Conservation (phyloP, 1,140 invertebrate genomes). For the Aphelinus certus region DNA sequence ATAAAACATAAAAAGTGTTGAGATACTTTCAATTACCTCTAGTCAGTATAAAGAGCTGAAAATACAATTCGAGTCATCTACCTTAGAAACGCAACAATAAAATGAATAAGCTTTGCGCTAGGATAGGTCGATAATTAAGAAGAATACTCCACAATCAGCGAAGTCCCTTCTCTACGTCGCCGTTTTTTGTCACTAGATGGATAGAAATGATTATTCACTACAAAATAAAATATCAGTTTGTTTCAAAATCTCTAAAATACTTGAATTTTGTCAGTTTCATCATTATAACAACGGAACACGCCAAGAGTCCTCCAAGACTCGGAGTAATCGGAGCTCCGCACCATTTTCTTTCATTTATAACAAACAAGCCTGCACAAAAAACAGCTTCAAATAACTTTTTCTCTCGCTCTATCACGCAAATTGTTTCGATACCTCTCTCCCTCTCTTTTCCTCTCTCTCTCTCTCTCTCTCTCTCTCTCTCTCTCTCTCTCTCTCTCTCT, state of each 20-base stretch:
- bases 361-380: conserved; percentile 11
- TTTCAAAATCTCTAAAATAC: neutral
- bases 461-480: neutral
- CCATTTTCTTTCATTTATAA: conserved; percentile 19
- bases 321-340: neutral
- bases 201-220: neutral
- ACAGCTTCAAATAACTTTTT: neutral
- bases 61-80: too few species aligned
- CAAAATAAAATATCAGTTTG: neutral
- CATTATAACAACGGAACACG: conserved; percentile 26
- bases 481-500: conserved; percentile 5
- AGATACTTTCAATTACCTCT: too few species aligned
- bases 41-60: too few species aligned
- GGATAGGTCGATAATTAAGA: too few species aligned
- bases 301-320: conserved; percentile 17
- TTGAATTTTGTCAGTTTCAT: neutral
- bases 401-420: neutral
- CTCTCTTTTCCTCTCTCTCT: neutral
- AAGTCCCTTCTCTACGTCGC: too few species aligned
- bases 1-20: too few species aligned
- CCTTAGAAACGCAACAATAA: too few species aligned
- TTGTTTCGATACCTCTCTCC: too few species aligned
- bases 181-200: neutral
- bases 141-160: too few species aligned
- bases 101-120: too few species aligned